Conservation (phyloP, 1,140 invertebrate species). For the Drosophila ogumai region DNA sequence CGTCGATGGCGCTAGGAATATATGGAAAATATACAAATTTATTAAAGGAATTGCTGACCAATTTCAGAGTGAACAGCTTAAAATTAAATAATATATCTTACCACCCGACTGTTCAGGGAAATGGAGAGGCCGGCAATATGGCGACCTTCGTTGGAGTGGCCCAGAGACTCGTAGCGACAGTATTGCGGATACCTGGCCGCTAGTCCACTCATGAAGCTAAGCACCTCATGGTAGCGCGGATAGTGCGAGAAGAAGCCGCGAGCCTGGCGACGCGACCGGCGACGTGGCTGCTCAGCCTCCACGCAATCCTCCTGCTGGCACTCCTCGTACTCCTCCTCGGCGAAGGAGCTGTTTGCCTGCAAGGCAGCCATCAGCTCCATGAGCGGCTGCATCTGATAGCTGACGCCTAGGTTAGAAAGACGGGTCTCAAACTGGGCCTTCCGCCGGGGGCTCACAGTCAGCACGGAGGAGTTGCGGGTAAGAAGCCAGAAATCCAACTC, state of each 20-base stretch:
- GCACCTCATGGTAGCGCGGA: slow-evolving; percentile 75
- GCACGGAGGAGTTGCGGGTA: slow-evolving; percentile 67
- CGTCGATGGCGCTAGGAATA: slow-evolving; percentile 49
- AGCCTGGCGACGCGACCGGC: slow-evolving; percentile 67
- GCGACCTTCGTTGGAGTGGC: slow-evolving; percentile 83
- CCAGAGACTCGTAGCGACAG: slow-evolving; percentile 80
- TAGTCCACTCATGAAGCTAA: slow-evolving; percentile 77
- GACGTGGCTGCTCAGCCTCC: slow-evolving; percentile 50
- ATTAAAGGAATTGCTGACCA: too few species aligned
- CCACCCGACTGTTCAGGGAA: slow-evolving; percentile 64
- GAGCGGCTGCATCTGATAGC: slow-evolving; percentile 63
- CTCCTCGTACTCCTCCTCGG: slow-evolving; percentile 48
- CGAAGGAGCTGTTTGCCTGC: slow-evolving; percentile 63
- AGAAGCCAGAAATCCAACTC: slow-evolving; percentile 73
- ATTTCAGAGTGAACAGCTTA: too few species aligned
- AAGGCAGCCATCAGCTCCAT: slow-evolving; percentile 71
- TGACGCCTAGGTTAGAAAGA: slow-evolving; percentile 51
- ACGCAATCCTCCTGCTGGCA: slow-evolving; percentile 57
- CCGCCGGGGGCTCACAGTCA: slow-evolving; percentile 58
- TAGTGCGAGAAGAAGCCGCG: slow-evolving; percentile 76
- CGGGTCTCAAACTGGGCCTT: slow-evolving; percentile 62
- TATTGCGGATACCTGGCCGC: slow-evolving; percentile 73
- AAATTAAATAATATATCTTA: too few species aligned
- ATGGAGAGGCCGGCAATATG: slow-evolving; percentile 81
- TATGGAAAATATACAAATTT: too few species aligned